These are phyloP conservation scores for Leptinotarsa peninsularis DNA, from an alignment of 2,888 invertebrate species.

Conservation along the genomic window DNA sequence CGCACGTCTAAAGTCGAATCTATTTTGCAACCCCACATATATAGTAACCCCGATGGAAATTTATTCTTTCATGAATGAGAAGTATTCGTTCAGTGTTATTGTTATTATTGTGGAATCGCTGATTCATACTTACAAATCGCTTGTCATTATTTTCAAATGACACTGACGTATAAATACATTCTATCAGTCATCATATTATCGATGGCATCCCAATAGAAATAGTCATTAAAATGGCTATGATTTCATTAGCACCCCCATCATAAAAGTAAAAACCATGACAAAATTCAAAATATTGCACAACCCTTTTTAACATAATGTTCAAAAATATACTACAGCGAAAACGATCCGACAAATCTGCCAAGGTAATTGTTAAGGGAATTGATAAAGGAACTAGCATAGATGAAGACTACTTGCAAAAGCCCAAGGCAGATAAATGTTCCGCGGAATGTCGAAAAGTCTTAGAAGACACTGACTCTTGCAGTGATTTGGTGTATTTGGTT, in stretches of 20 bases:
- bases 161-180: too few species aligned
- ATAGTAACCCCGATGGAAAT: too few species aligned
- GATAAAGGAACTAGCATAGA: background rate
- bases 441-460: background rate
- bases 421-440: background rate
- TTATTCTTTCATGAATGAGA: too few species aligned
- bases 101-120: too few species aligned
- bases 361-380: background rate
- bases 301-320: background rate
- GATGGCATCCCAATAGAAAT: too few species aligned
- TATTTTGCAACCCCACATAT: too few species aligned
- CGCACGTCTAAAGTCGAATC: too few species aligned
- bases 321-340: background rate
- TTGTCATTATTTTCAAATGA: too few species aligned
- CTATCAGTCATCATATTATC: too few species aligned
- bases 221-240: background rate
- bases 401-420: background rate
- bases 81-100: too few species aligned
- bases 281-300: background rate
- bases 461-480: constrained; percentile 7
- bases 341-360: background rate
- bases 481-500: constrained; percentile 25
- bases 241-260: background rate
- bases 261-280: background rate
- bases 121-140: too few species aligned